These are phyloP conservation scores for Leptothorax acervorum DNA, from an alignment of 2,888 invertebrate species.

Conservation along the genomic window DNA sequence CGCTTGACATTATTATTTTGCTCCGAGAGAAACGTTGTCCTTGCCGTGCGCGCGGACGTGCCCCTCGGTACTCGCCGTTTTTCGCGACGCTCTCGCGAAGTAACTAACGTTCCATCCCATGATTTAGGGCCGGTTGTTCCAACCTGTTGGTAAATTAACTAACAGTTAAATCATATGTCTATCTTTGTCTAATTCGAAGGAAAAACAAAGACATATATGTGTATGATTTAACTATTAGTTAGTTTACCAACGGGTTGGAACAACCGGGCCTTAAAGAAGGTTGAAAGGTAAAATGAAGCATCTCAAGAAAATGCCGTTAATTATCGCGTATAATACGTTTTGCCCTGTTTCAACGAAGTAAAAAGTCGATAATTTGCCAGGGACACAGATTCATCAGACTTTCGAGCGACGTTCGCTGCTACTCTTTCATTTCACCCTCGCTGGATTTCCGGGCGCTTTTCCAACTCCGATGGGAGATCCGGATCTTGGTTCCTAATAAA, in stretches of 20 bases:
- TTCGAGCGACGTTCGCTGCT: neutral
- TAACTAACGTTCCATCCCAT: neutral
- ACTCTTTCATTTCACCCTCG: conserved; percentile 10
- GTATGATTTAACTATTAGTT: too few relatives aligned
- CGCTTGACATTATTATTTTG: conserved; percentile 66
- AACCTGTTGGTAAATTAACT: too few relatives aligned
- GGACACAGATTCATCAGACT: neutral
- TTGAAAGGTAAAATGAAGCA: neutral
- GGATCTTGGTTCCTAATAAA: conserved; percentile 67
- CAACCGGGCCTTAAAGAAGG: neutral
- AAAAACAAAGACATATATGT: too few relatives aligned
- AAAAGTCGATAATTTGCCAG: neutral
- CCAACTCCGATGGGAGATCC: conserved; percentile 47
- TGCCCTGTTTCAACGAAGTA: neutral
- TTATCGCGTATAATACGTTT: neutral
- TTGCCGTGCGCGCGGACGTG: neutral
- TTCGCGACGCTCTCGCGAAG: neutral
- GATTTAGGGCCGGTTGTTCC: neutral
- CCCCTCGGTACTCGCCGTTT: neutral
- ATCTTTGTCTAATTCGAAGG: too few relatives aligned
- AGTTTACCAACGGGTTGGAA: too few relatives aligned
- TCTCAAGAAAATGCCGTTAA: neutral
- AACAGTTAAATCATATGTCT: too few relatives aligned
- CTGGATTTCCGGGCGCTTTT: conserved; percentile 53
- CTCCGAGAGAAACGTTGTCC: conserved; percentile 30